phyloP scores from a whole-genome alignment of 2,113 vertebrate genomes.

The Atherinomorus stipes region DNA sequence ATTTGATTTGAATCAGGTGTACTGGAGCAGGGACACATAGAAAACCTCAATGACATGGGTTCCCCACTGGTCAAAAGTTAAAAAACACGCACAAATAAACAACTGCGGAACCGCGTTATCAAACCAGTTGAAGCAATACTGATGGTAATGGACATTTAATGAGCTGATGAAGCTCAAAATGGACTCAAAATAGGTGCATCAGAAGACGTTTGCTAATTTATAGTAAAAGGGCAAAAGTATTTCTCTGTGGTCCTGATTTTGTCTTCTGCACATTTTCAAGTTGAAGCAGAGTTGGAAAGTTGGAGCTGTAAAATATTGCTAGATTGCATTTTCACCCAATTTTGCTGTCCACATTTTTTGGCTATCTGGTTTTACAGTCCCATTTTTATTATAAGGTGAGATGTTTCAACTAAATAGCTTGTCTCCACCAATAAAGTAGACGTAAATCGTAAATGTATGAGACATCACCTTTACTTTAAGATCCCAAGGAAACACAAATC shows the following conservation, averaged over 20 bases:
- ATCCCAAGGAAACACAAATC: slow-evolving; percentile 53
- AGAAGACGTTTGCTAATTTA: not conserved
- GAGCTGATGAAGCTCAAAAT: too few species aligned
- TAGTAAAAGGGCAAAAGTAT: not conserved
- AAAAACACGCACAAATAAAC: too few species aligned
- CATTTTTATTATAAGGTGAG: not conserved
- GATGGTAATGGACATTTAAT: too few species aligned
- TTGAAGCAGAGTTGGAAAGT: slow-evolving; percentile 5
- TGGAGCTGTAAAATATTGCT: not conserved
- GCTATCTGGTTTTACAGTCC: not conserved
- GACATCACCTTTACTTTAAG: slow-evolving; percentile 60
- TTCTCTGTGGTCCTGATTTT: slow-evolving; percentile 1
- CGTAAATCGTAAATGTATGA: slow-evolving; percentile 56
- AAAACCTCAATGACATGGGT: too few species aligned
- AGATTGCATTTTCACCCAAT: not conserved
- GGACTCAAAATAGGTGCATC: too few species aligned
- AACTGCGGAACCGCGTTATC: too few species aligned
- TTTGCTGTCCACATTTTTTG: slow-evolving; percentile 4
- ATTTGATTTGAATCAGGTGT: too few species aligned
- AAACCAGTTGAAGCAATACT: too few species aligned
- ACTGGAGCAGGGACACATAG: too few species aligned
- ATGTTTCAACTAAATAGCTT: slow-evolving; percentile 13
- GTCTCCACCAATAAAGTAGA: slow-evolving; percentile 33
- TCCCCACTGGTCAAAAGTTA: too few species aligned
- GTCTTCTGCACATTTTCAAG: not conserved